Evolutionary conservation across 1,140 invertebrate species (phyloP).

Genomic region (Oppia nitens): DNA sequence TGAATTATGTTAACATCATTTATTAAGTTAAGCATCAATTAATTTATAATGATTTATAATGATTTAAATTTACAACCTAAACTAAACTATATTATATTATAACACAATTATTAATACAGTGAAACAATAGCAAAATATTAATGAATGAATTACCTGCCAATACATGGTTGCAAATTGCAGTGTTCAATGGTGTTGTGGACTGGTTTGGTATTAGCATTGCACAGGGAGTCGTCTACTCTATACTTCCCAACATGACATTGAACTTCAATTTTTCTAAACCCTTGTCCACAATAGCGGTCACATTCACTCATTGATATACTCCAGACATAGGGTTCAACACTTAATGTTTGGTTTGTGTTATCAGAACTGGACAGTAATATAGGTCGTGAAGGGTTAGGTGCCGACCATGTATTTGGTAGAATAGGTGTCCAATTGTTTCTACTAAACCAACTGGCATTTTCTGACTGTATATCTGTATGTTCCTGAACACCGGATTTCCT

Average conservation of each 20-base stretch:
- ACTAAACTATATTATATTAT: too few species aligned
- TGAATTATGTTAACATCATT: too few species aligned
- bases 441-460: constrained; percentile 5
- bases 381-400: background rate
- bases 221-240: constrained; percentile 16
- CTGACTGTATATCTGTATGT: background rate
- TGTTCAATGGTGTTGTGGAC: constrained; percentile 14
- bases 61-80: too few species aligned
- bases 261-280: constrained; percentile 16
- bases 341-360: background rate
- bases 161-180: constrained; percentile 19
- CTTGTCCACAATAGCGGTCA: constrained; percentile 8
- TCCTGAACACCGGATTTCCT: constrained; percentile 7
- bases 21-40: too few species aligned
- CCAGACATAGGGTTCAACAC: constrained; percentile 11
- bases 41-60: too few species aligned
- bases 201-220: constrained; percentile 17
- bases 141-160: constrained; percentile 17
- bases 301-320: constrained; percentile 7
- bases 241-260: constrained; percentile 14
- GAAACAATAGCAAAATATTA: background rate
- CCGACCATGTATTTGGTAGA: background rate
- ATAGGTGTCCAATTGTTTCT: background rate
- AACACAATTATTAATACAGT: too few species aligned
- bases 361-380: background rate